Evolutionary conservation across 2,797 vertebrate genomes (phyloP), one percentile per base, ranked within the genome.

Genomic region (Takifugu ocellatus): DNA sequence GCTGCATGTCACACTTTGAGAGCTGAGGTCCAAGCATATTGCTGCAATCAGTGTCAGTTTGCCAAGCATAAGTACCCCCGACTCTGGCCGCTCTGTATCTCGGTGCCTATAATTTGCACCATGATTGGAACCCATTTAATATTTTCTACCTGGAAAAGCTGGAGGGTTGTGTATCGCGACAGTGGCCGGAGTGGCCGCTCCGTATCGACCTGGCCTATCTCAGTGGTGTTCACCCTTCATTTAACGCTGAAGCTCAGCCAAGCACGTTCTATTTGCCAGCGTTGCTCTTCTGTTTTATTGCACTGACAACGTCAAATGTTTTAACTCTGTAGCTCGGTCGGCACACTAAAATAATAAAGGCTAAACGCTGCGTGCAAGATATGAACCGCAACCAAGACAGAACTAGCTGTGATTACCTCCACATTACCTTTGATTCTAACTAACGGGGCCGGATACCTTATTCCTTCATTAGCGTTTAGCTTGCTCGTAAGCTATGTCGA

Each of bases 201-300:
- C 14, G 14, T 21, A 52, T 59, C 1, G 16, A 59, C 55, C 3
- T 49, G 47, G 16, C 33, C 6, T 1, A 17, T 64, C 25, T 56
- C 56, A 31, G 36, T 5, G 15, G 39, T 48, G 50, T 68, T 71
- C 52, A 70, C 31, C 54, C 21, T 33, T 56, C 59, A 77, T 78
- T 78, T 63, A 66, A 59, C 69, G 52, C 54, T 31, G 5, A 64
- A 61, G 47, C 72, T 44, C 59, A 50, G 11, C 47, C 33, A 60
- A 49, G 46, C 26, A 3, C 14, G 1, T 1, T 17, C 42, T 11
- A 2, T 49, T 56, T 42, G 9, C 52, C 44, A 56, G 39, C 45
- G 55, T 17, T 24, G 3, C 14, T 14, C 45, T 42, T 48, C 46
- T 5, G 9, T 1, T 45, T 63, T 27, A 47, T 27, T 36, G 27